These are phyloP conservation scores for Parnassius mnemosyne DNA, from an alignment of 2,888 invertebrate species.

Conservation along the genomic window DNA sequence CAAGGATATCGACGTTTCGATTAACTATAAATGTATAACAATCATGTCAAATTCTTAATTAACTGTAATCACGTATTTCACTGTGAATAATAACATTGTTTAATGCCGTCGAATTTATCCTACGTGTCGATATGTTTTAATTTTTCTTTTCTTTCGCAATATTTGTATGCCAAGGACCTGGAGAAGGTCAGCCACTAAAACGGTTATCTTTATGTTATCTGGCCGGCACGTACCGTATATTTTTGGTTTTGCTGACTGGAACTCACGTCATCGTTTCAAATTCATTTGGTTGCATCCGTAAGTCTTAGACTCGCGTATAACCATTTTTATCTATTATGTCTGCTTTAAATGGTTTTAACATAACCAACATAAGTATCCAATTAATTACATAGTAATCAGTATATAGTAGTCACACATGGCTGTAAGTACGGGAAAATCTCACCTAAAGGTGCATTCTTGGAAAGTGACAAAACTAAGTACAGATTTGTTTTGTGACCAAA, in stretches of 20 bases:
- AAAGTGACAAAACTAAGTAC: no score
- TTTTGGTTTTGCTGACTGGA: slow-evolving; percentile 50
- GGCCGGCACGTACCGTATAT: slow-evolving; percentile 48
- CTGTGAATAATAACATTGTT: slow-evolving; percentile 1
- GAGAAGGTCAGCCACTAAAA: slow-evolving; percentile 72
- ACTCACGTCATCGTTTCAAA: slow-evolving; percentile 45
- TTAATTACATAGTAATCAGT: no score
- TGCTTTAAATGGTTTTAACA: no score
- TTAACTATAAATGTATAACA: slow-evolving; percentile 52
- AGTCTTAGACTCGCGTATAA: neutral
- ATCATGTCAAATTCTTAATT: slow-evolving; percentile 28
- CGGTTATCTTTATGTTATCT: slow-evolving; percentile 77
- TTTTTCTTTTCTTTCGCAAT: slow-evolving; percentile 63
- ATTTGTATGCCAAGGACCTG: slow-evolving; percentile 68
- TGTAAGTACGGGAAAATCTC: no score
- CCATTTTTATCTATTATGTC: no score
- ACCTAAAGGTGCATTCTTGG: no score
- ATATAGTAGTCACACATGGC: no score
- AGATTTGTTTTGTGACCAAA: no score
- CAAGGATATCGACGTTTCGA: slow-evolving; percentile 43
- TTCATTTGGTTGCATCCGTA: slow-evolving; percentile 26
- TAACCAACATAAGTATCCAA: no score
- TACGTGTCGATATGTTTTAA: slow-evolving; percentile 52
- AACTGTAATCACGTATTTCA: slow-evolving; percentile 11
- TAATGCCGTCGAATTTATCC: slow-evolving; percentile 5